These are phyloP conservation scores for Eledona agricola DNA, from an alignment of 2,888 invertebrate genomes.

Conservation along the genomic window DNA sequence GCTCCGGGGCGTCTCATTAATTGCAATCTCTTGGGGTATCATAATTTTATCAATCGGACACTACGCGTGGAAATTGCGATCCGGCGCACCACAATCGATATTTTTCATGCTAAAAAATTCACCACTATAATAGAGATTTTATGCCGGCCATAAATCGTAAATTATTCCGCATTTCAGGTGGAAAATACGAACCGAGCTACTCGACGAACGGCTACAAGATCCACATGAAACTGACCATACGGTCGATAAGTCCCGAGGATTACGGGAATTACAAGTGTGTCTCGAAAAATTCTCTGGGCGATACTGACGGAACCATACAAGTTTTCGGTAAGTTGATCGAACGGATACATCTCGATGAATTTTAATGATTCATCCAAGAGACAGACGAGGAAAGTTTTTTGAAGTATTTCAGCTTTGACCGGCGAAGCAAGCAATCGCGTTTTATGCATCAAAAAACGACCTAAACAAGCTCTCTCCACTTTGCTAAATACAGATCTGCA, in stretches of 20 bases:
- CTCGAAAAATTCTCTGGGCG: conserved; percentile 77
- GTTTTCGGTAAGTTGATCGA: conserved; percentile 71
- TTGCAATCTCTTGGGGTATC: conserved; percentile 17
- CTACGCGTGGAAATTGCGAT: conserved; percentile 17
- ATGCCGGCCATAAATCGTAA: conserved; percentile 22
- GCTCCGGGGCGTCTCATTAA: conserved; percentile 25
- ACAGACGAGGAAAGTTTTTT: conserved; percentile 30
- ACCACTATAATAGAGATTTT: conserved; percentile 27
- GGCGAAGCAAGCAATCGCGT: conserved; percentile 49
- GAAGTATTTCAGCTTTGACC: conserved; percentile 49
- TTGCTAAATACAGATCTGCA: conserved; percentile 29
- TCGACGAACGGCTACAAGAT: conserved; percentile 77
- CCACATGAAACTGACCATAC: conserved; percentile 76
- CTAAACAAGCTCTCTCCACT: conserved; percentile 38
- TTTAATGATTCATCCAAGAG: conserved; percentile 36
- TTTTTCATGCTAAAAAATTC: conserved; percentile 27
- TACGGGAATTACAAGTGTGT: conserved; percentile 78
- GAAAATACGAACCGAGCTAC: conserved; percentile 71
- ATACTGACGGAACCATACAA: conserved; percentile 78
- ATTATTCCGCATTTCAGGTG: conserved; percentile 43
- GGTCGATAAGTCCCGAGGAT: conserved; percentile 68
- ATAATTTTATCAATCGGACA: conserved; percentile 26
- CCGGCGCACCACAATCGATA: conserved; percentile 26
- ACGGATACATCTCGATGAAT: conserved; percentile 22
- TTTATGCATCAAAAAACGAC: conserved; percentile 48